These are phyloP conservation scores for Luehdorfia chinensis DNA, from an alignment of 1,140 invertebrate genomes.

Conservation along the genomic window DNA sequence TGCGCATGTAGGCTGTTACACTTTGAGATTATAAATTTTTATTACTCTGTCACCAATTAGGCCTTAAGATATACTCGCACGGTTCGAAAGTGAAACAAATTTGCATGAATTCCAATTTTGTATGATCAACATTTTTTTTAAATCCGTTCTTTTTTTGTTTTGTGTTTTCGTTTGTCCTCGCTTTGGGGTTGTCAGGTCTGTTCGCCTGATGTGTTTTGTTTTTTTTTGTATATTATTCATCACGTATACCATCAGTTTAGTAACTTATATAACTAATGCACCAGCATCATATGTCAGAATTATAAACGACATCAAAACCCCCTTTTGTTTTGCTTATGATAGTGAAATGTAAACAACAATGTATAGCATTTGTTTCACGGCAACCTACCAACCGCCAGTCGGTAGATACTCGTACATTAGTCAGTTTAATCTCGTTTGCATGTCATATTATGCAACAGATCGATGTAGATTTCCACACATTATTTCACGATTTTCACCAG, in stretches of 20 bases:
- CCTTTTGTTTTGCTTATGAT: too few species aligned
- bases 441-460: conserved; percentile 12
- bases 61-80: not conserved
- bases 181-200: conserved; percentile 20
- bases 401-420: conserved; percentile 5
- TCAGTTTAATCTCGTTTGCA: conserved; percentile 13
- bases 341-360: too few species aligned
- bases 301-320: not conserved
- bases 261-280: conserved; percentile 22
- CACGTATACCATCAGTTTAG: conserved; percentile 3
- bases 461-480: too few species aligned
- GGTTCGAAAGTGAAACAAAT: conserved; percentile 1
- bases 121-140: conserved; percentile 5
- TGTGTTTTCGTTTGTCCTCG: conserved; percentile 16
- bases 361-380: too few species aligned
- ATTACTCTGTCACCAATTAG: not conserved
- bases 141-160: conserved; percentile 20
- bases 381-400: not conserved
- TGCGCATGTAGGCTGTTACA: conserved; percentile 53
- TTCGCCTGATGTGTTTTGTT: conserved; percentile 16
- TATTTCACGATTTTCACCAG: too few species aligned
- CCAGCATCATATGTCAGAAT: not conserved
- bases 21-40: conserved; percentile 2
- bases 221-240: conserved; percentile 19
- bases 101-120: conserved; percentile 13